Conservation (phyloP, 1,140 invertebrate genomes). For the Protaetia brevitarsis region DNA sequence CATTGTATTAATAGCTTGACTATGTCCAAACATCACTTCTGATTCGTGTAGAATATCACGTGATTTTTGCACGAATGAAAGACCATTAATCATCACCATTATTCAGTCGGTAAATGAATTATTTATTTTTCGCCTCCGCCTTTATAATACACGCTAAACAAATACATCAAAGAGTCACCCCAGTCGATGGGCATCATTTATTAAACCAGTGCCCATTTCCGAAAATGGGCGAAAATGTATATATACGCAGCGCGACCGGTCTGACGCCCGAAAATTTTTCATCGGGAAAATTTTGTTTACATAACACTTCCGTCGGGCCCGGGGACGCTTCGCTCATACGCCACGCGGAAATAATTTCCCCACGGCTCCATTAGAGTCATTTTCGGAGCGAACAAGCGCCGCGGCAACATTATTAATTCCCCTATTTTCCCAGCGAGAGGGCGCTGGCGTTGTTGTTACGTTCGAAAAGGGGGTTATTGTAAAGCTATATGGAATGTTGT, state of each 20-base stretch:
- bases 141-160: too few relatives aligned
- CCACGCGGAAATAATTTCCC: background rate
- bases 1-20: too few relatives aligned
- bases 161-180: too few relatives aligned
- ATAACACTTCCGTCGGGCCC: background rate
- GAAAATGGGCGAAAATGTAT: background rate
- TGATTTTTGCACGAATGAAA: too few relatives aligned
- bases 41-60: too few relatives aligned
- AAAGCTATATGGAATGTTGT: too few relatives aligned
- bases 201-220: background rate
- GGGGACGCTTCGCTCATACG: background rate
- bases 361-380: background rate
- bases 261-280: background rate
- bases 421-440: background rate
- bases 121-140: too few relatives aligned
- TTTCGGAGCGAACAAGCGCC: background rate
- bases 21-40: too few relatives aligned
- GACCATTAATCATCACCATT: too few relatives aligned
- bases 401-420: constrained; percentile 7
- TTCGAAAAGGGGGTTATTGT: too few relatives aligned
- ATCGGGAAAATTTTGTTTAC: background rate
- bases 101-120: too few relatives aligned
- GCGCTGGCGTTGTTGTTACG: too few relatives aligned
- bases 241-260: background rate
- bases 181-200: background rate